phyloP scores from a whole-genome alignment of 2,113 vertebrate genomes.

The Ciconia maguari region DNA sequence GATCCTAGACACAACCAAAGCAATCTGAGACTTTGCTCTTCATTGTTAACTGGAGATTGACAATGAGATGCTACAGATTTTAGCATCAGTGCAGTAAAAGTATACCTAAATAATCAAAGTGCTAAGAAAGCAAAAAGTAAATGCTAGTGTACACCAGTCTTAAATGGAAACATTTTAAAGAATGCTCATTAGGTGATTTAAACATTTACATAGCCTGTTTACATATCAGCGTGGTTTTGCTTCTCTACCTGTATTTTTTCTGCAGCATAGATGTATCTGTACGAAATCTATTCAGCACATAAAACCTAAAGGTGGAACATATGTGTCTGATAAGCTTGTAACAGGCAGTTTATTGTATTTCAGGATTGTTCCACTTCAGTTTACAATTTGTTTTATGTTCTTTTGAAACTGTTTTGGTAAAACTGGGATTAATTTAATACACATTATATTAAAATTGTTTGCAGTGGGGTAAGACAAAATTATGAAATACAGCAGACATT shows the following conservation, averaged over 20 bases:
- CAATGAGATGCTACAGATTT: neutral
- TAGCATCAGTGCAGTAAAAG: neutral
- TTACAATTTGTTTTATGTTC: constrained; percentile 32
- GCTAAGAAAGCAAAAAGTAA: neutral
- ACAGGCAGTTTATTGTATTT: constrained; percentile 24
- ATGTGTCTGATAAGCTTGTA: constrained; percentile 11
- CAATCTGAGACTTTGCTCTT: neutral
- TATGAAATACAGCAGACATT: neutral
- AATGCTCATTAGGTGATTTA: neutral
- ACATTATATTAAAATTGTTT: constrained; percentile 25
- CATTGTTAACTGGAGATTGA: neutral
- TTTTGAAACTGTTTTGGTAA: neutral
- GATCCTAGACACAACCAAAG: neutral
- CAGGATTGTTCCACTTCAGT: neutral
- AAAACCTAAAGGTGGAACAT: constrained; percentile 1
- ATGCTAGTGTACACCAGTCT: neutral
- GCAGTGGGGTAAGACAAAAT: neutral
- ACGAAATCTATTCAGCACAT: neutral
- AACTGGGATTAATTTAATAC: constrained; percentile 28
- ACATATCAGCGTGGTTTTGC: neutral
- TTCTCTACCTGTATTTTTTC: neutral
- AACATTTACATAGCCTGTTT: neutral
- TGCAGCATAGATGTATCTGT: neutral
- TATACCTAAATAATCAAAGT: neutral
- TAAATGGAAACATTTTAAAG: neutral